These are phyloP conservation scores for Paguma larvata DNA, from an alignment of 2,797 vertebrate species.

Conservation along the genomic window DNA sequence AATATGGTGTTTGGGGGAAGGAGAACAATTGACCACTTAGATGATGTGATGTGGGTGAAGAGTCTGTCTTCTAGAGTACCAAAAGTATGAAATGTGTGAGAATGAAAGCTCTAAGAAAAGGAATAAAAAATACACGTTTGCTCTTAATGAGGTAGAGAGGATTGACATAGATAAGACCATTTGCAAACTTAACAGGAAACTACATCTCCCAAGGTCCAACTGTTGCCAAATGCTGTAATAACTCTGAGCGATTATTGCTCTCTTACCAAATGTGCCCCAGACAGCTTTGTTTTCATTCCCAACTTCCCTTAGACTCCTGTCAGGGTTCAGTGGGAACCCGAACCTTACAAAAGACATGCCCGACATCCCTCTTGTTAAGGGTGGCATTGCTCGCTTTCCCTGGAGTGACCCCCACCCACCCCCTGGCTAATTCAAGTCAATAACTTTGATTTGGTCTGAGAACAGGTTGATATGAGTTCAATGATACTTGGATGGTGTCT, in stretches of 20 bases:
- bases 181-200: neutral
- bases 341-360: neutral
- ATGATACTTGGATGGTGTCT: too few species aligned
- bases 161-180: neutral
- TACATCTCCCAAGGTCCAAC: neutral
- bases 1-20: neutral
- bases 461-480: neutral
- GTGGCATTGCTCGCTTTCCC: neutral
- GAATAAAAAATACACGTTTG: neutral
- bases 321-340: neutral
- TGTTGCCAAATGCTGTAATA: neutral
- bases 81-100: neutral
- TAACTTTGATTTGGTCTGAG: neutral
- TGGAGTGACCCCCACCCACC: rapidly evolving
- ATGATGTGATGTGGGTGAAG: neutral
- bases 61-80: neutral
- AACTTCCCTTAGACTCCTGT: neutral
- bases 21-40: neutral
- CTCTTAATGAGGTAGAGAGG: neutral
- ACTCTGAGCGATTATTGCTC: too few species aligned
- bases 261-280: neutral
- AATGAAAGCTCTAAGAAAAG: neutral
- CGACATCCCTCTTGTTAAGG: neutral
- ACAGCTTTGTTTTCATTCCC: neutral
- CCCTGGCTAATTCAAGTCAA: neutral